Conservation (phyloP, 2,113 vertebrate species). For the Triplophysa dalaica region DNA sequence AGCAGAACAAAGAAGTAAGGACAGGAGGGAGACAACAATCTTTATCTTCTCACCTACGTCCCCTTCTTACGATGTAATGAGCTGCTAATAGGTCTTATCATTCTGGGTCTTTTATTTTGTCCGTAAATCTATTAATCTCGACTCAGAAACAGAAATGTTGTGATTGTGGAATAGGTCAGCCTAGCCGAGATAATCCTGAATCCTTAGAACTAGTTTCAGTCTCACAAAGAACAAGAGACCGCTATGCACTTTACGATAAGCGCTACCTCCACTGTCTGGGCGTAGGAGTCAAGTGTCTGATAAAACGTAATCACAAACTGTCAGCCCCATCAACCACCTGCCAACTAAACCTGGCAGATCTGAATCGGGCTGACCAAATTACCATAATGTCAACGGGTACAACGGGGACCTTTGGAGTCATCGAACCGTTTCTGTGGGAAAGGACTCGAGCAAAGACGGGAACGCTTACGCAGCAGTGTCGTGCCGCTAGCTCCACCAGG, state of each 20-base stretch:
- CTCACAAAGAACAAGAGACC: constrained; percentile 45
- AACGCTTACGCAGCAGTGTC: constrained; percentile 48
- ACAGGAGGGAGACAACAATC: constrained; percentile 41
- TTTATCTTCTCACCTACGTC: constrained; percentile 43
- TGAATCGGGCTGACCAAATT: constrained; percentile 48
- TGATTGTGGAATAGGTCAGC: constrained; percentile 44
- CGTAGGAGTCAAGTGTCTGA: constrained; percentile 49
- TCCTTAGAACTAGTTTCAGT: constrained; percentile 46
- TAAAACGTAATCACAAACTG: constrained; percentile 45
- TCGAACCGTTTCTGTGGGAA: constrained; percentile 64
- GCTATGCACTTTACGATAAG: constrained; percentile 45
- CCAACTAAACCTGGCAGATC: constrained; percentile 41
- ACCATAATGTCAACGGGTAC: constrained; percentile 40
- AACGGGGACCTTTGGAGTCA: constrained; percentile 40
- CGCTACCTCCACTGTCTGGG: constrained; percentile 41
- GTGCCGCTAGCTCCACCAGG: constrained; percentile 61
- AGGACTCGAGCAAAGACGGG: constrained; percentile 58
- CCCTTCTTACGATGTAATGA: constrained; percentile 46
- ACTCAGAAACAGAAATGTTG: constrained; percentile 29
- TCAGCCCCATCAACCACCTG: constrained; percentile 44
- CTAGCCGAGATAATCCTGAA: constrained; percentile 30
- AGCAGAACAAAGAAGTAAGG: constrained; percentile 48
- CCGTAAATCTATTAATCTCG: constrained; percentile 15
- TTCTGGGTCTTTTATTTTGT: constrained; percentile 32
- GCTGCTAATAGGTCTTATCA: constrained; percentile 40